Evolutionary conservation across 92 coral and sea anemone genomes (phyloP), one percentile per base, ranked within the genome.

Genomic region (Virgularia gustaviana): DNA sequence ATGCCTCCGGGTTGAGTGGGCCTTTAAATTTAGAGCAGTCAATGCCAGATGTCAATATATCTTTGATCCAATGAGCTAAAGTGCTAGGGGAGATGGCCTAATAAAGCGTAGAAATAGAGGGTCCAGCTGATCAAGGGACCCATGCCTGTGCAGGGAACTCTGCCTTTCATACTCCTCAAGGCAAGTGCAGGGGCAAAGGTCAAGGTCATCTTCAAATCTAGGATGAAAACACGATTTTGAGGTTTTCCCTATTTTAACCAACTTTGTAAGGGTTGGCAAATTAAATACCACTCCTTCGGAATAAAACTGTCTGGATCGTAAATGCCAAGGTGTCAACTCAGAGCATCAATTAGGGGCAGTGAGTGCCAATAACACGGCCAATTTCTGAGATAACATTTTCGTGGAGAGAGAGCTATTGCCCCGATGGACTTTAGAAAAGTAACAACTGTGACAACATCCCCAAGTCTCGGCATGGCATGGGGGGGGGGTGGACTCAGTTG

Each of bases 151-250:
- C 13, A 43, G 41, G 36, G 18, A 2, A 33, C 41, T 58, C 3
- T 43, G 65, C 20, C 9, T 23, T 58, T 58, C 41, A 58, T 58
- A 58, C 37, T 58, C 65, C 34, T 56, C 62, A 56, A 56, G 62
- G n/a, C 62, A 56, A 27, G 62, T 18, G 13, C 62, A 56, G 4
- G 35, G 62, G 10, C 62, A 56, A 13, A 56, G 32, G 62, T 56
- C 16, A 18, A 20, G 30, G 32, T 56, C 34, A 13, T 56, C 35
- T 5, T 56, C 32, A 56, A 56, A 56, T 11, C 62, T 15, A 37
- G 62, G 35, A 56, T 56, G 34, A 24, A 56, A 56, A 27, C 34
- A 56, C 9, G 35, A 56, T 2, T 56, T 56, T 20, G 32, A 56
- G 15, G 32, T 9, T 13, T 56, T 7, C 12, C 62, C 62, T 6